Evolutionary conservation across 2,797 vertebrate genomes (phyloP), one percentile per base, ranked within the genome.

Genomic region (Myotis findleyi): DNA sequence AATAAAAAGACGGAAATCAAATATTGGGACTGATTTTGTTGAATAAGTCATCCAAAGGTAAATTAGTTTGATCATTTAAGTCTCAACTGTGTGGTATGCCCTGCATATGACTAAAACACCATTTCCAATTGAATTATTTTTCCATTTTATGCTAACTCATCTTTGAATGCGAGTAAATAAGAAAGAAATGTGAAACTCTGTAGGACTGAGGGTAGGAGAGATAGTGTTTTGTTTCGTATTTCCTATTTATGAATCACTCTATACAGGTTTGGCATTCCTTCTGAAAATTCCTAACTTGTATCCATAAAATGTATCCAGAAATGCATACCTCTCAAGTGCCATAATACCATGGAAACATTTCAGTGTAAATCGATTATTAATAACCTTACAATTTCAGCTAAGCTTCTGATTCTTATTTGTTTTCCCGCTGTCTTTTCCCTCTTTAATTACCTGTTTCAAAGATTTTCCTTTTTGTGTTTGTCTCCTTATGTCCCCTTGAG

Each of bases 131-230:
- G 30, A 95, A 84, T 94, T 84, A 53, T 41, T 81, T 93, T 96
- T 77, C 25, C 30, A 53, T 53, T 93, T 95, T 91, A 85, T 90
- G 55, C 33, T 85, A 77, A 95, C n/a, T 73, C 25, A 91, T 94
- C 76, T 95, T 82, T 87, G 55, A 93, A 91, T 94, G 51, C 96
- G n/a, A 92, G 6, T 84, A 96, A 96, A 95, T 41, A 57, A 53
- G 13, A 90, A 23, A 5, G 12, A 10, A 47, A 85, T 77, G 20
- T 36, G 21, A 77, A 91, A 85, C 23, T 88, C 87, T 55, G 36
- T 25, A 87, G 20, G 4, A 6, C 23, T 59, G 12, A 84, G 36
- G 64, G 25, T 44, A 16, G 14, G 38, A 80, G 18, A 79, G 51
- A 55, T 25, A 87, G 27, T 12, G 5, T 2, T 89, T 9, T 91